Conservation (phyloP, 2,888 invertebrate genomes). For the Pseudanteris insignis region DNA sequence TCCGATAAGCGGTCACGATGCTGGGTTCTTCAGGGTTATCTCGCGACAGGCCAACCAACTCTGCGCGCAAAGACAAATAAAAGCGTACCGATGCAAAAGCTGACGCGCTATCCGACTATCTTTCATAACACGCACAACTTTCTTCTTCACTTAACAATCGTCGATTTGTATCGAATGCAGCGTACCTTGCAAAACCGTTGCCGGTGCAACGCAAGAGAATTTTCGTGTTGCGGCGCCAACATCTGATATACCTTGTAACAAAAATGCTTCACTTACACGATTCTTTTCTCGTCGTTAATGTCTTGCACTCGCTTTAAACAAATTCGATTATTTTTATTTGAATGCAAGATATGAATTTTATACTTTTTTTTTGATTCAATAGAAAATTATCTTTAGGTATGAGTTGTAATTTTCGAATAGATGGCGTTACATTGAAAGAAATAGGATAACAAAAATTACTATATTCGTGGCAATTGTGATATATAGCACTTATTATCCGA, state of each 20-base stretch:
- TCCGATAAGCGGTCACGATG: constrained; percentile 63
- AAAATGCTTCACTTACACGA: too few species aligned
- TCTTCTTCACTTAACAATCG: constrained; percentile 40
- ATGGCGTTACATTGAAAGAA: too few species aligned
- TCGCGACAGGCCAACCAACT: constrained; percentile 65
- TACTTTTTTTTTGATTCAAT: neutral
- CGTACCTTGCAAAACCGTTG: constrained; percentile 7
- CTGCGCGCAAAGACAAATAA: constrained; percentile 44
- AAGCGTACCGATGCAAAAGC: constrained; percentile 38
- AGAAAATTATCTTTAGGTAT: too few species aligned
- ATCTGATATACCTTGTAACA: too few species aligned
- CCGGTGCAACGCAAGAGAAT: constrained; percentile 10
- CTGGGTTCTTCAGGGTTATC: constrained; percentile 65
- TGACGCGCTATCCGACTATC: constrained; percentile 42
- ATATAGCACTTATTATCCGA: too few species aligned
- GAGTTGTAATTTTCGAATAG: too few species aligned
- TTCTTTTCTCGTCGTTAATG: neutral
- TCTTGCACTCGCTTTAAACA: neutral
- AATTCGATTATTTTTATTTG: neutral
- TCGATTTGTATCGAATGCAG: constrained; percentile 33
- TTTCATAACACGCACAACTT: constrained; percentile 43
- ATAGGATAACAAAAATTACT: too few species aligned
- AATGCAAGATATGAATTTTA: too few species aligned
- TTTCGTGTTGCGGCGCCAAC: constrained; percentile 1
- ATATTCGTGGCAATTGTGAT: too few species aligned